These are phyloP conservation scores for Melolontha melolontha DNA, from an alignment of 2,888 invertebrate species.

Conservation along the genomic window DNA sequence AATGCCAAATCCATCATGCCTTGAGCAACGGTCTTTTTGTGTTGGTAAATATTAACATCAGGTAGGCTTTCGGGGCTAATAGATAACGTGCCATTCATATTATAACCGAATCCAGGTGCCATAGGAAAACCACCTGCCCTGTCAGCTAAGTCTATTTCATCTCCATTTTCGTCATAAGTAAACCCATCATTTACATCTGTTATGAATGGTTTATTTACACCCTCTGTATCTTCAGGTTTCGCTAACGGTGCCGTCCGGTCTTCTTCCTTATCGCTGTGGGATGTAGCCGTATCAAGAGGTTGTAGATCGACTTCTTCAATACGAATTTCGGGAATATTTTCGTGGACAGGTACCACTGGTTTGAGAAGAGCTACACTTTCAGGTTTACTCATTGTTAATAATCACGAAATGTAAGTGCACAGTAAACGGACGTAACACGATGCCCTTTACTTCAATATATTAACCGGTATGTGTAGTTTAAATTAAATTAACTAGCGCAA, in stretches of 20 bases:
- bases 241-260: neutral
- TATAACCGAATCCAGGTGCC: conserved; percentile 56
- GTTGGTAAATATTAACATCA: conserved; percentile 88
- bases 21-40: conserved; percentile 90
- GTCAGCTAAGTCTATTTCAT: conserved; percentile 14
- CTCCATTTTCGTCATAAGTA: conserved; percentile 1
- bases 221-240: conserved; percentile 10
- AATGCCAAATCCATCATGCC: conserved; percentile 94
- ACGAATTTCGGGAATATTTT: neutral
- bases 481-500: too few relatives aligned
- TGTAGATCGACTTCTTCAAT: neutral
- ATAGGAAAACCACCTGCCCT: conserved; percentile 51
- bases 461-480: too few relatives aligned
- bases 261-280: neutral
- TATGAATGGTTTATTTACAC: neutral
- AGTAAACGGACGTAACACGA: neutral
- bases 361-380: conserved; percentile 11
- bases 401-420: neutral
- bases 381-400: conserved; percentile 15
- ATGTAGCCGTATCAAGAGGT: too few relatives aligned
- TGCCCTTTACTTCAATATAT: too few relatives aligned
- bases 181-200: neutral
- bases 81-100: neutral
- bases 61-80: conserved; percentile 64
- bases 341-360: neutral